Evolutionary conservation across 2,797 vertebrate genomes (phyloP).

Genomic region (Rachycentron canadum): DNA sequence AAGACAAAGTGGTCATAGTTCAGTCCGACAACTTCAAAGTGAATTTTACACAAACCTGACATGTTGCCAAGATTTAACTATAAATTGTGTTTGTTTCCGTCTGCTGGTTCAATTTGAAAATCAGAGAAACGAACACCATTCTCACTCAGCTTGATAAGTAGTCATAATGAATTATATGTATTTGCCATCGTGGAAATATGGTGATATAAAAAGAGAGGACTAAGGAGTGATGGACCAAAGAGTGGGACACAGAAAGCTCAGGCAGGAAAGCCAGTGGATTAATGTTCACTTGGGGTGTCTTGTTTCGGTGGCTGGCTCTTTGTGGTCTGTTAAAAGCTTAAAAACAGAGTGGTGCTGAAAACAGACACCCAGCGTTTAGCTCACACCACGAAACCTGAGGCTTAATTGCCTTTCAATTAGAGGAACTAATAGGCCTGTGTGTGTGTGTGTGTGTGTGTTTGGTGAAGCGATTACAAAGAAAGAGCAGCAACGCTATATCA

Average conservation of each 20-base stretch:
- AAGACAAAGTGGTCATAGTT: background rate
- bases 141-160: no score
- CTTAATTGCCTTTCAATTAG: conserved; percentile 88
- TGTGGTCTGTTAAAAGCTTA: conserved; percentile 82
- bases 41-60: conserved; percentile 14
- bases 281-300: conserved; percentile 62
- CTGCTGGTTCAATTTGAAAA: background rate
- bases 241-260: background rate
- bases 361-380: conserved; percentile 80
- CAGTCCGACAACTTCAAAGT: conserved; percentile 5
- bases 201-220: background rate
- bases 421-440: conserved; percentile 75
- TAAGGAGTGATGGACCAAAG: background rate
- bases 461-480: conserved; percentile 57
- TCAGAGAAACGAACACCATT: no score
- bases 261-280: conserved; percentile 36
- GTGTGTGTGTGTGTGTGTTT: conserved; percentile 23
- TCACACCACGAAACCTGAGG: conserved; percentile 81
- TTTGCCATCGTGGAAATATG: background rate
- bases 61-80: conserved; percentile 10
- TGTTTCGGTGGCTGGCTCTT: conserved; percentile 63
- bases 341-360: conserved; percentile 75
- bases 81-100: background rate
- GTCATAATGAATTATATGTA: no score
- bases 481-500: conserved; percentile 65